Conservation (phyloP, 1,140 invertebrate species). For the Phortica variegata region DNA sequence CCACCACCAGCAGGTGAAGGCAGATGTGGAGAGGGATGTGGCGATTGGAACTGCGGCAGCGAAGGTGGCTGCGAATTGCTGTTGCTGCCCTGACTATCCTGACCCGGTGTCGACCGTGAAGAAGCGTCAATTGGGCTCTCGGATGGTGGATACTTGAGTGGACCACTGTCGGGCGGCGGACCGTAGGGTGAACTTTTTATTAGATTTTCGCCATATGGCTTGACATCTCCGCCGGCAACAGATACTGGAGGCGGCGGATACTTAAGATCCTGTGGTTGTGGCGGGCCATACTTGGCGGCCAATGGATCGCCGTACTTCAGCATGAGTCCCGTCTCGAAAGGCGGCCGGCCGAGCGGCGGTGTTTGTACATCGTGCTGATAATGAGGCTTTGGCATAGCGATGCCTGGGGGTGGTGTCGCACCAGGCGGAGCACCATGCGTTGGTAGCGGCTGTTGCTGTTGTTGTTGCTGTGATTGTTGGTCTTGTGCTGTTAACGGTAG, state of each 20-base stretch:
- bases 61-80: constrained; percentile 53
- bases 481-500: constrained; percentile 15
- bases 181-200: constrained; percentile 52
- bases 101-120: constrained; percentile 49
- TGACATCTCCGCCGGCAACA: constrained; percentile 25
- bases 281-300: constrained; percentile 41
- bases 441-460: constrained; percentile 17
- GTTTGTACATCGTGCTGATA: constrained; percentile 52
- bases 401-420: constrained; percentile 41
- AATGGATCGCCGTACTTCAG: constrained; percentile 55
- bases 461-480: constrained; percentile 16
- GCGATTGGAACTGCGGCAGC: constrained; percentile 52
- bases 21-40: constrained; percentile 52
- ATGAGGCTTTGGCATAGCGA: constrained; percentile 53
- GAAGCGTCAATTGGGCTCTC: constrained; percentile 55
- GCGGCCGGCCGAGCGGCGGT: constrained; percentile 38
- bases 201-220: constrained; percentile 46
- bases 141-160: constrained; percentile 20
- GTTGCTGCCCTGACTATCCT: constrained; percentile 56
- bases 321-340: constrained; percentile 52
- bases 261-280: constrained; percentile 49
- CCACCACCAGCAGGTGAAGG: constrained; percentile 44
- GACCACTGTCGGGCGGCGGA: constrained; percentile 20
- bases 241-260: constrained; percentile 48
- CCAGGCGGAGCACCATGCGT: constrained; percentile 38